These are phyloP conservation scores for Microtus pennsylvanicus DNA, from an alignment of 2,113 vertebrate genomes.

Conservation along the genomic window DNA sequence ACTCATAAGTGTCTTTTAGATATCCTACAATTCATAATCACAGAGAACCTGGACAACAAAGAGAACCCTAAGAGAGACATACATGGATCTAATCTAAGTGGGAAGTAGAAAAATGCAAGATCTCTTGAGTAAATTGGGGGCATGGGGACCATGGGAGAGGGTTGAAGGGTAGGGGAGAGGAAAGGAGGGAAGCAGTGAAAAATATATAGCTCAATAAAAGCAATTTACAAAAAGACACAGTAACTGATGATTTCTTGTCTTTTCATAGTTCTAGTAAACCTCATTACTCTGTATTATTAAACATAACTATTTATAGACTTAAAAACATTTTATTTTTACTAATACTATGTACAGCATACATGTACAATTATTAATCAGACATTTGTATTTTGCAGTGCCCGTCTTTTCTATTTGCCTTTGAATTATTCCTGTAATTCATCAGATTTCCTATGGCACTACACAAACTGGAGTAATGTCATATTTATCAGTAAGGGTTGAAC, in stretches of 20 bases:
- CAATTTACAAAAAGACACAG: background rate
- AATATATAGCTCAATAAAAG: too few species aligned
- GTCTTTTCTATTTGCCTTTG: background rate
- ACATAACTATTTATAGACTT: background rate
- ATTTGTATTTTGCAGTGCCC: background rate
- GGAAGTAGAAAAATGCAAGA: too few species aligned
- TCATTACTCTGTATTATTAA: background rate
- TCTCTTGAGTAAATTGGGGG: too few species aligned
- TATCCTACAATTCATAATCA: too few species aligned
- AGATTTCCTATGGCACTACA: background rate
- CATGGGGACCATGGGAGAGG: too few species aligned
- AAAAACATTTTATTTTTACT: background rate
- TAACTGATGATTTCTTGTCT: background rate
- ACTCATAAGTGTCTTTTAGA: too few species aligned
- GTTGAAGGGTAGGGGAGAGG: too few species aligned
- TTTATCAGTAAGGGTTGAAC: background rate
- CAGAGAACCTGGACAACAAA: too few species aligned
- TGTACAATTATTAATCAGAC: background rate
- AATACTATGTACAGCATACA: background rate
- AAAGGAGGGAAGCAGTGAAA: too few species aligned
- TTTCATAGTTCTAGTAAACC: background rate
- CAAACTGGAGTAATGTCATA: background rate
- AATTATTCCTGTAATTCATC: background rate
- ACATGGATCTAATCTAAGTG: too few species aligned
- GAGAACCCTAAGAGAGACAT: too few species aligned